Conservation (phyloP, 1,140 invertebrate genomes). For the Philaenus spumarius region DNA sequence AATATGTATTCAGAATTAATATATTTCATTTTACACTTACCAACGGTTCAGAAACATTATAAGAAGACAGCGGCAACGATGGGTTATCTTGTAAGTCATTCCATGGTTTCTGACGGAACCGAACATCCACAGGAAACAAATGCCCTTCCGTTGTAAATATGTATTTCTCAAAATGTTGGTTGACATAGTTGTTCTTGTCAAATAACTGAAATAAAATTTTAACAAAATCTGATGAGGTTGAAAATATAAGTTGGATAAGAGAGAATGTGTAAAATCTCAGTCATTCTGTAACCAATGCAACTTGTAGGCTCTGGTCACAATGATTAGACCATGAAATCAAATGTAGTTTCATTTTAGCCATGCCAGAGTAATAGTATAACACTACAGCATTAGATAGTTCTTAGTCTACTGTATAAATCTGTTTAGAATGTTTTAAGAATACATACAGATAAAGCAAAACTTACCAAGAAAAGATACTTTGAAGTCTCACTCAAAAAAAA, state of each 20-base stretch:
- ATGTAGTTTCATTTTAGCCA: neutral
- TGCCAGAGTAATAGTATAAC: neutral
- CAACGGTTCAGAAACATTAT: conserved; percentile 25
- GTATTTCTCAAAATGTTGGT: conserved; percentile 48
- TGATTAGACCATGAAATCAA: neutral
- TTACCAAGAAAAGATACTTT: conserved; percentile 91
- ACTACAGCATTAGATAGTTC: neutral
- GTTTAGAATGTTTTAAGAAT: neutral
- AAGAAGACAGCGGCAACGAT: conserved; percentile 2
- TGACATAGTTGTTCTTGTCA: conserved; percentile 58
- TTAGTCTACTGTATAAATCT: neutral
- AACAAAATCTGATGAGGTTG: neutral
- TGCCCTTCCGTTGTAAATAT: conserved; percentile 66
- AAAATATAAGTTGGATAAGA: no score
- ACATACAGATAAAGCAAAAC: conserved; percentile 48
- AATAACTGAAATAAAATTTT: conserved; percentile 48
- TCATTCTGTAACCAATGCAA: neutral
- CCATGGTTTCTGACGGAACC: conserved; percentile 41
- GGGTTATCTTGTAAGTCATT: conserved; percentile 18
- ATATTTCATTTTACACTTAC: conserved; percentile 21
- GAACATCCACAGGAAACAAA: conserved; percentile 48
- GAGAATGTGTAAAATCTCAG: neutral
- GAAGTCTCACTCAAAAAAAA: conserved; percentile 97
- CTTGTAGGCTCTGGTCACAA: neutral
- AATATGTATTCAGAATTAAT: neutral